A percentile compares a stretch with the other conserved stretches of the same genome.
phyloP scores from a whole-genome alignment of 2,888 invertebrate genomes.

The Lacanobia oleracea region DNA sequence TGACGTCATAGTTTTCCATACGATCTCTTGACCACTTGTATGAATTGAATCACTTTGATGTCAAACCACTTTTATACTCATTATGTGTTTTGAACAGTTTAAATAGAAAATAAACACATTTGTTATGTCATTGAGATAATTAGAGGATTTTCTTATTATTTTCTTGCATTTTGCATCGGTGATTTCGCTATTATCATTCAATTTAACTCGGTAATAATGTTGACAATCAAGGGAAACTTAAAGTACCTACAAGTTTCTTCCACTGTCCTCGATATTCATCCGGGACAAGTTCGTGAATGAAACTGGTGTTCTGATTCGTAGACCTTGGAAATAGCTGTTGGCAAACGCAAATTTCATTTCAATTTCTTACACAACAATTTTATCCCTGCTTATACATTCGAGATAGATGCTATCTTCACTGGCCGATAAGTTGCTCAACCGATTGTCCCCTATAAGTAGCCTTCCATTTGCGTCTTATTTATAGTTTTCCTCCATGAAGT shows the following conservation, averaged over 20 bases:
- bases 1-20: constrained; percentile 83
- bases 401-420: constrained; percentile 24
- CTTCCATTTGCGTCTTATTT: constrained; percentile 50
- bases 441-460: constrained; percentile 32
- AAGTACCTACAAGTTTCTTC: not conserved
- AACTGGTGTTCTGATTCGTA: constrained; percentile 12
- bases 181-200: not conserved
- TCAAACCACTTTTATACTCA: constrained; percentile 51
- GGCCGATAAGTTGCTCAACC: constrained; percentile 30
- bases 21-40: constrained; percentile 71
- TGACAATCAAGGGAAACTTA: not conserved
- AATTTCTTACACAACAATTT: constrained; percentile 28
- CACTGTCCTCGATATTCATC: constrained; percentile 7
- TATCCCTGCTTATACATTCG: constrained; percentile 30
- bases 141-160: not conserved
- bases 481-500: constrained; percentile 44
- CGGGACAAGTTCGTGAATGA: constrained; percentile 23
- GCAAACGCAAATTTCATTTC: constrained; percentile 28
- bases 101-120: constrained; percentile 19
- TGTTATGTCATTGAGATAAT: constrained; percentile 2
- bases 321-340: constrained; percentile 23
- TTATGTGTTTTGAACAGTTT: constrained; percentile 39
- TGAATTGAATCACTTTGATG: constrained; percentile 65
- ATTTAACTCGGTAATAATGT: not conserved
- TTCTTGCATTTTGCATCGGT: not conserved